Base-by-base conservation (phyloP, 64 coral and sea anemone genomes). In the Exaiptasia diaphana region DNA sequence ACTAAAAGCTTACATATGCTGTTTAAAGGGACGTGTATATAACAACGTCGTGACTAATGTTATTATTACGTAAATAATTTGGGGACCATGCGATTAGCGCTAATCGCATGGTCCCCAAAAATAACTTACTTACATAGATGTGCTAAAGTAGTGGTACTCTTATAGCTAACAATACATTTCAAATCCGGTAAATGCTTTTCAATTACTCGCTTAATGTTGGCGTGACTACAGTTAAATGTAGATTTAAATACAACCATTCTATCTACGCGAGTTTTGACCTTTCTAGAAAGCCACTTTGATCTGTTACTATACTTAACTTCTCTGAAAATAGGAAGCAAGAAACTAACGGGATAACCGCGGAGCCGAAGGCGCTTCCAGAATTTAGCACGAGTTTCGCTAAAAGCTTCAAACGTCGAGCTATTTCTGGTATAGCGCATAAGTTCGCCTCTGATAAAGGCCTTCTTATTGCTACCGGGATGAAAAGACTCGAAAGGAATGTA, bases 171-270 rank as follows among this genome's bases (percentile, higher is more conserved):
- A n/a, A n/a, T n/a, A n/a, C 61, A 64, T 64, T 64, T 34, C 37
- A 75, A 30, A 44, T 86, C 56, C 36, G 54, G 57, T 76, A 86
- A 65, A 64, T 64, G 53, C 53, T 75, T 86, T 61, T 76, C 71
- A 36, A 85, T 85, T 42, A 75, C 44, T 41, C 33, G 29, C 36
- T 85, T 85, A 23, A 85, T 60, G 32, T 57, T 31, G 13, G 72
- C 38, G 57, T 75, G 71, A 43, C 85, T 87, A 46, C 74, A 69
- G 75, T 78, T 87, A 55, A 67, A 79, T 10, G 74, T 76, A 38
- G 62, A 38, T 40, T 87, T 87, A 70, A 87, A 79, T 54, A 87
- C 74, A 68, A 79, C 31, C n/a, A 53, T 23, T 38, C 28, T 57
- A 64, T 4, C 28, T 26, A 33, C 37, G 7, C 23, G 4, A 17